Base-by-base conservation (phyloP, 2,113 vertebrate species). In the Gymnarchus niloticus region DNA sequence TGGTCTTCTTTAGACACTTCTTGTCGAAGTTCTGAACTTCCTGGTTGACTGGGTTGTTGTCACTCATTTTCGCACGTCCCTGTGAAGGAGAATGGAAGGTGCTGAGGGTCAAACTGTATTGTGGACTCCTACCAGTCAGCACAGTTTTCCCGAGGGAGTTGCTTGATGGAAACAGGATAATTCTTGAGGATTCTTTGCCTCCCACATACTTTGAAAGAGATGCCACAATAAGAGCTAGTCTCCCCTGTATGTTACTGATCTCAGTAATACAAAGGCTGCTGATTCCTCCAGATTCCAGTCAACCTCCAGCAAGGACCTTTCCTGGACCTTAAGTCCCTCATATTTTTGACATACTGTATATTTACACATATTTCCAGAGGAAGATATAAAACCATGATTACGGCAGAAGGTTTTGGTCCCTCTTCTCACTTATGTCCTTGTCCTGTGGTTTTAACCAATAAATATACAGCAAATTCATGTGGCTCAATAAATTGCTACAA, bases 11-110 rank as follows among this genome's bases (percentile, higher is more conserved):
- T 84, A 97, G 92, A 88, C 91, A 94, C 83, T 85, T 92, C 89
- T 91, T 95, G 89, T 97, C 92, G 87, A 96, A 97, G 6, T 89
- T 90, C 90, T 95, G 77, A 88, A 94, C 90, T 69, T 92, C 93
- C 9, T 89, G 0, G 0, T 85, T 90, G 33, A 94, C 86, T 48
- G 88, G 87, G 19, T 92, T 88, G 54, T 23, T 83, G 80, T 92
- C 90, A 0, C 59, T 57, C 93, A 94, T 95, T 87, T 91, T 94
- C 88, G 54, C 86, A 6, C 83, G 46, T 88, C 85, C 86, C 87
- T 86, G 77, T 48, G 48, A 10, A 56, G 54, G 19, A 37, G 46
- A 86, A 57, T 61, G 83, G 56, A 49, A 23, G 19, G 17, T 12
- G 17, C 9, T 4, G 5, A 52, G 10, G 28, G 52, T 17, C 6